Percentiles rank a stretch among this genome's conserved stretches.
These are phyloP conservation scores for Rattus rattus DNA, from an alignment of 2,113 vertebrate genomes.

Conservation along the genomic window DNA sequence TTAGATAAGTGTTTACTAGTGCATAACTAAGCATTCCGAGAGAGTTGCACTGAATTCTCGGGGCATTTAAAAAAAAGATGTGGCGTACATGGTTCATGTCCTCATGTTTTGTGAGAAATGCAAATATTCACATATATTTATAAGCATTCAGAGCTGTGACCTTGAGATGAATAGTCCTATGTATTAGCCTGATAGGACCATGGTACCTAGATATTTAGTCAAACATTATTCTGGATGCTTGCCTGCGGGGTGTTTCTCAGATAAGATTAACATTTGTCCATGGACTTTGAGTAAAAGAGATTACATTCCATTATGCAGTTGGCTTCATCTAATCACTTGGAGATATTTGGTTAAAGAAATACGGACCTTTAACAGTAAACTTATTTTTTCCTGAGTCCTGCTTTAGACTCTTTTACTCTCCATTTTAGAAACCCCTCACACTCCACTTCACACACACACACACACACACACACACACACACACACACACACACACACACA, in stretches of 20 bases:
- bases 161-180: neutral
- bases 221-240: constrained; percentile 23
- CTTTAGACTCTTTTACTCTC: neutral
- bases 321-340: neutral
- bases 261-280: constrained; percentile 9
- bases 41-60: neutral
- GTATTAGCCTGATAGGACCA: neutral
- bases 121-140: neutral
- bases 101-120: neutral
- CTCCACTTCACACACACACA: neutral
- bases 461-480: neutral
- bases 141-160: neutral
- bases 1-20: neutral
- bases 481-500: neutral
- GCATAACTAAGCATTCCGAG: neutral
- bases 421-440: neutral
- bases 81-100: neutral
- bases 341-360: neutral
- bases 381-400: neutral
- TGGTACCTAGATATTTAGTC: neutral
- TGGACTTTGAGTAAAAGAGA: neutral
- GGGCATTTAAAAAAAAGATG: constrained; percentile 9
- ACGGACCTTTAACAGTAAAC: neutral
- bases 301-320: neutral
- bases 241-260: neutral